Evolutionary conservation across 2,797 vertebrate genomes (phyloP).

Genomic region (Strix occidentalis): DNA sequence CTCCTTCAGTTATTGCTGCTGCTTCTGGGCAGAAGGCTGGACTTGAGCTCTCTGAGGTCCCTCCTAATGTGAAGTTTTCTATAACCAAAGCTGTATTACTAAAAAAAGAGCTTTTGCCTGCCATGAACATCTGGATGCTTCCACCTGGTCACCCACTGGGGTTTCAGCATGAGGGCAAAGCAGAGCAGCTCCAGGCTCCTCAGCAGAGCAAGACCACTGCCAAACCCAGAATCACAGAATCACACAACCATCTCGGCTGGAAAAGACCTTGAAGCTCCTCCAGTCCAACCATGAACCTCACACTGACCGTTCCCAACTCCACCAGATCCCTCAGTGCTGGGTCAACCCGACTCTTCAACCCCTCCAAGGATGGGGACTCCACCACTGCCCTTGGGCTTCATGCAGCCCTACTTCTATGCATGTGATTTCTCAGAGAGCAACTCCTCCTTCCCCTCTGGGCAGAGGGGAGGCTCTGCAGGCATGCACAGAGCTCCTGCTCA

Average conservation of each 20-base stretch:
- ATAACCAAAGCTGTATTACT: neutral
- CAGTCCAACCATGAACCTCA: too few species aligned
- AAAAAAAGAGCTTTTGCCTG: neutral
- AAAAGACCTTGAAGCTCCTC: too few species aligned
- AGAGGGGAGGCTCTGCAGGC: neutral
- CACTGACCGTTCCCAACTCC: too few species aligned
- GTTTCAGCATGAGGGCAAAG: neutral
- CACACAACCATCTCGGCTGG: too few species aligned
- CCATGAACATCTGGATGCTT: neutral
- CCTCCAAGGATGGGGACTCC: too few species aligned
- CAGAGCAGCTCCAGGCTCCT: neutral
- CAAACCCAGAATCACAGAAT: neutral
- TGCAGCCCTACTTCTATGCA: neutral
- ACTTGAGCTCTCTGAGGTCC: neutral
- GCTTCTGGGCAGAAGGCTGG: neutral
- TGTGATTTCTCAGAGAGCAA: fast-evolving
- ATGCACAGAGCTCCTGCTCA: neutral
- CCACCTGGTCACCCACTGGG: neutral
- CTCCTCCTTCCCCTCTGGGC: neutral
- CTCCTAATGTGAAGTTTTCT: neutral
- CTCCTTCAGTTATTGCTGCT: neutral
- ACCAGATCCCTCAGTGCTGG: too few species aligned
- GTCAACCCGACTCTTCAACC: too few species aligned
- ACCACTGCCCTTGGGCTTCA: neutral
- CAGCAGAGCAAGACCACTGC: neutral